Evolutionary conservation across 2,888 invertebrate species (phyloP), one percentile per base, ranked within the genome.

Genomic region (Pachymerium ferrugineum): DNA sequence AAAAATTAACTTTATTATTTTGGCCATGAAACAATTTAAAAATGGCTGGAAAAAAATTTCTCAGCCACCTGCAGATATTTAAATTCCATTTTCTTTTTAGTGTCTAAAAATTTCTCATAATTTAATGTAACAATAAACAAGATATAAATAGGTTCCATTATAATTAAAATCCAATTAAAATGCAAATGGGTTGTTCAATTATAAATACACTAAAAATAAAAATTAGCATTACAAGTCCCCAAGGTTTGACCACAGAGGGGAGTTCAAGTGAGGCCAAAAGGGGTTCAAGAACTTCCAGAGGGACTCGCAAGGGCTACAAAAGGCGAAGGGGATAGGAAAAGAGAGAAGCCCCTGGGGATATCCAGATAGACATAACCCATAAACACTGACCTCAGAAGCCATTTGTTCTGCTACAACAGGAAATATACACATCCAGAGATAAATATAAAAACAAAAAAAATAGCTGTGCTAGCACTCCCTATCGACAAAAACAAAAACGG

Each of bases 341-440:
- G n/a, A n/a, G n/a, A n/a, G n/a, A n/a, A n/a, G n/a, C 54, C 54
- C 12, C 28, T 3, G 54, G 28, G 54, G 54, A 54, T 54, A 54
- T 54, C 54, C 54, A 54, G 28, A 54, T 22, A 54, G 54, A 54
- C 54, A 54, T 54, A 54, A 54, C 54, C 54, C 54, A 54, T 54
- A 54, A 54, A 54, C 54, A 54, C 54, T 54, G 54, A 54, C 54
- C 54, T 54, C 54, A 25, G 54, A 22, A 54, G 54, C 54, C 54
- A 54, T 54, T 54, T 54, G 54, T 54, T 54, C 54, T 54, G 54
- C 54, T 54, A 54, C 54, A 54, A 54, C 54, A 54, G 54, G 54
- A 54, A 54, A 54, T 54, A 54, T 54, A 54, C 25, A 54, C 54
- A 54, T 54, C 54, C 54, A 54, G 25, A 54, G 54, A 54, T 25